Conservation (phyloP, 2,113 vertebrate genomes). For the Rhea pennata region DNA sequence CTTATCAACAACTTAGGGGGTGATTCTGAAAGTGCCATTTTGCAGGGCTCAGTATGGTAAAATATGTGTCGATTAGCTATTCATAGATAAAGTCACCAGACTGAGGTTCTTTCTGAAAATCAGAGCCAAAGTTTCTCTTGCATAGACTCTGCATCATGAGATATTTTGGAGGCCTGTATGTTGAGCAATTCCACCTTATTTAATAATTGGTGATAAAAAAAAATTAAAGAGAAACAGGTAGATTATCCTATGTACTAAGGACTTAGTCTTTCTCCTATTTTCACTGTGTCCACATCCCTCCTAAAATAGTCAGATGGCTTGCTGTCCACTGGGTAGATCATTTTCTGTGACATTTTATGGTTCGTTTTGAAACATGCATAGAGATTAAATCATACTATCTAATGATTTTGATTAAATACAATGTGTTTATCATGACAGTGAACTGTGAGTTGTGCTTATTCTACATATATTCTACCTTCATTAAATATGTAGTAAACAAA, state of each 20-base stretch:
- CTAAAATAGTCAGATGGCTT: neutral
- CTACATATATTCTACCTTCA: neutral
- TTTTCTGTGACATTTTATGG: neutral
- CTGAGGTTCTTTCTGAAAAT: neutral
- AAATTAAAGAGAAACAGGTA: neutral
- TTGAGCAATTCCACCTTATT: neutral
- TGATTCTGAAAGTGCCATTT: neutral
- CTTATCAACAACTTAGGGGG: neutral
- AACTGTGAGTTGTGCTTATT: neutral
- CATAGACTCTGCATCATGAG: neutral
- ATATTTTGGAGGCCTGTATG: neutral
- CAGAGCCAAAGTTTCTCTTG: neutral
- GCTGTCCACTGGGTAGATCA: neutral
- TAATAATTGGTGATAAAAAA: neutral
- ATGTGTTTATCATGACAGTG: accelerated
- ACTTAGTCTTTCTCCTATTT: neutral
- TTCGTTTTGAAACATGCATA: neutral
- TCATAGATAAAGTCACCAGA: neutral
- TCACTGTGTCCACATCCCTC: neutral
- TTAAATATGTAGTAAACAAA: neutral
- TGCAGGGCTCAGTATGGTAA: neutral
- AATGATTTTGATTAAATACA: neutral
- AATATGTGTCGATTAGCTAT: neutral
- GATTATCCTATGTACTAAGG: neutral
- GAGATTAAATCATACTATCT: accelerated